Percentiles rank a stretch among this genome's conserved stretches.
phyloP scores from a whole-genome alignment of 2,888 invertebrate species.

The Heliconius ismenius region DNA sequence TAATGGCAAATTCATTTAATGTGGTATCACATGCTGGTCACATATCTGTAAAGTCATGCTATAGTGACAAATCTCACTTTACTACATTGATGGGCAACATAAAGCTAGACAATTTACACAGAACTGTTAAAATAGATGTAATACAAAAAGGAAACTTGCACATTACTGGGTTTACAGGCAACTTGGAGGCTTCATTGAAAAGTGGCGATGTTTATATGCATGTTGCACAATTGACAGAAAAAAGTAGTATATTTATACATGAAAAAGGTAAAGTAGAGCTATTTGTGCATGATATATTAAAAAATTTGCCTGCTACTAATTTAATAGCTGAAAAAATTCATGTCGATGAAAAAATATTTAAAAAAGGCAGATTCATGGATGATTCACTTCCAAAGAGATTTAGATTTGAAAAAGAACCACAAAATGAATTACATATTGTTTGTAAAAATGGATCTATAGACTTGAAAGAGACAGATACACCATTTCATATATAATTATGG shows the following conservation, averaged over 20 bases:
- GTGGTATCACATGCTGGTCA: constrained; percentile 72
- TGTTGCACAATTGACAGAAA: constrained; percentile 68
- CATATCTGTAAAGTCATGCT: constrained; percentile 72
- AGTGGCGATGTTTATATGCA: constrained; percentile 77
- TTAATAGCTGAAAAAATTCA: constrained; percentile 76
- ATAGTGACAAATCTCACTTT: constrained; percentile 70
- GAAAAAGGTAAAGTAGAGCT: constrained; percentile 77
- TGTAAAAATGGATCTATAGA: constrained; percentile 80
- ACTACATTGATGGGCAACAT: constrained; percentile 76
- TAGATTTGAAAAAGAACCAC: constrained; percentile 70
- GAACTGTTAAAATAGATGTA: constrained; percentile 72
- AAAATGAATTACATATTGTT: constrained; percentile 74
- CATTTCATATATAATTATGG: constrained; percentile 61
- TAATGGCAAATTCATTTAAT: constrained; percentile 69
- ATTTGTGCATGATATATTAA: constrained; percentile 68
- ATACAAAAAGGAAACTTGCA: constrained; percentile 75
- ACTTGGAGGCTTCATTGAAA: constrained; percentile 72
- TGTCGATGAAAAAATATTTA: constrained; percentile 74
- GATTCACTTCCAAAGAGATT: constrained; percentile 75
- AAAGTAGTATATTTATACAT: constrained; percentile 78
- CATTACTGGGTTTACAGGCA: constrained; percentile 73
- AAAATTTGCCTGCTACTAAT: constrained; percentile 74
- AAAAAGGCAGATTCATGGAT: constrained; percentile 75
- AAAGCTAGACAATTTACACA: constrained; percentile 65
- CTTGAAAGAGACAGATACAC: constrained; percentile 69